Evolutionary conservation across 2,888 invertebrate genomes (phyloP).

Genomic region (Drosophila helvetica): DNA sequence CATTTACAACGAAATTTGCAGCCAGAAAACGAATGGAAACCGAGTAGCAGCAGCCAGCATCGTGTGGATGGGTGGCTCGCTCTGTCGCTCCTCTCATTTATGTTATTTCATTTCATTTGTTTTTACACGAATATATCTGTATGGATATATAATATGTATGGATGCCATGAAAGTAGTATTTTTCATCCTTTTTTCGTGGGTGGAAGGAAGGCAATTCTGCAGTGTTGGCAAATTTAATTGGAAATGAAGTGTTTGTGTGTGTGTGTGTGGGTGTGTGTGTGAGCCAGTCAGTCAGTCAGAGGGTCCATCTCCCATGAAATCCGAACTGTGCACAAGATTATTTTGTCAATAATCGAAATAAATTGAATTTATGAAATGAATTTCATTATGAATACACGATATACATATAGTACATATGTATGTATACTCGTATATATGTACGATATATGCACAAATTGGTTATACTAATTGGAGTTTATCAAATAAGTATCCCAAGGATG

Average conservation of each 20-base stretch:
- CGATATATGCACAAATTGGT: conserved; percentile 56
- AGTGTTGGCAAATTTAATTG: conserved; percentile 77
- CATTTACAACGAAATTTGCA: conserved; percentile 41
- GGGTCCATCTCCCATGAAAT: conserved; percentile 17
- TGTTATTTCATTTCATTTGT: conserved; percentile 61
- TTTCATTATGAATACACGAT: conserved; percentile 61
- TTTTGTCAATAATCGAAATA: conserved; percentile 78
- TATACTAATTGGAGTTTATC: conserved; percentile 70
- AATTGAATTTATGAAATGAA: conserved; percentile 78
- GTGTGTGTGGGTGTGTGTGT: background rate
- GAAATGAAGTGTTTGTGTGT: conserved; percentile 67
- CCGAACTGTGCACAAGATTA: conserved; percentile 64
- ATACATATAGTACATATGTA: conserved; percentile 43
- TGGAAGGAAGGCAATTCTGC: conserved; percentile 58
- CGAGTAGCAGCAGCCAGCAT: conserved; percentile 1
- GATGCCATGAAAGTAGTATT: conserved; percentile 31
- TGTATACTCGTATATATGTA: background rate
- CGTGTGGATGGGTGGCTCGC: background rate
- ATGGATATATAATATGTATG: conserved; percentile 19
- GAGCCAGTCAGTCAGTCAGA: conserved; percentile 7
- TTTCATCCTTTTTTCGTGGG: conserved; percentile 7
- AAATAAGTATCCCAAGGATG: conserved; percentile 36
- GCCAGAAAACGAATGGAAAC: background rate
- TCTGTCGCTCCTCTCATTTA: conserved; percentile 47
- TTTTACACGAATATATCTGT: conserved; percentile 41